Base-by-base conservation (phyloP, 2,888 invertebrate species). In the Geotrupes spiniger region DNA sequence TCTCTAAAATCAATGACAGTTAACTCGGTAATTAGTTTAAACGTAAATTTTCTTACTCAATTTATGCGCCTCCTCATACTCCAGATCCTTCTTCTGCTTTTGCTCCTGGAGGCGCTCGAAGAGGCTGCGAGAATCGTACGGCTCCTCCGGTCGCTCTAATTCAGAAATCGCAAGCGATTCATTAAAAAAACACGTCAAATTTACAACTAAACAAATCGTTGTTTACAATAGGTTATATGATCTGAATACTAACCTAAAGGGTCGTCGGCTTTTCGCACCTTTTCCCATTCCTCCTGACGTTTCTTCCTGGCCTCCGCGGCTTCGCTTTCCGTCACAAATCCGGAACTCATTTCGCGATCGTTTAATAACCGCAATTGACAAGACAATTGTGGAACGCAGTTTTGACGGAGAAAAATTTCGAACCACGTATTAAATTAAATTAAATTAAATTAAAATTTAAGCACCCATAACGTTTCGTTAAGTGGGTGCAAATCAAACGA, bases 211-310 rank as follows among this genome's bases (percentile, higher is more conserved):
- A 21, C 3, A 21, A 21, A 6, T 4, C 3, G 6, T 21, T 21
- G 21, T 21, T 21, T 21, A 21, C 21, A 21, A 21, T 21, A 21
- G 21, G 21, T 21, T 21, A 21, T 33, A 14, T 12, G 33, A 15
- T 33, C 14, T n/a, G 4, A n/a, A 15, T 33, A 33, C 33, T 33
- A 76, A 95, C 95, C 92, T 76, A 85, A 57, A 6, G 97, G 96
- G 68, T 97, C 89, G 59, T 92, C 91, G 21, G 91, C 87, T 49
- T 87, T 87, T 57, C 98, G 79, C 1, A 95, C 95, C 76, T 87
- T 89, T 62, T 97, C 95, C 97, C 97, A 97, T 82, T 97, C 95
- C 70, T 93, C 92, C 71, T 97, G 97, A 2, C 95, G 79, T 54
- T 81, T 77, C 63, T 84, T 80, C 41, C 89, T 81, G 27, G 85